Evolutionary conservation across 2,888 invertebrate species (phyloP).

Genomic region (Phyto melanocephala): DNA sequence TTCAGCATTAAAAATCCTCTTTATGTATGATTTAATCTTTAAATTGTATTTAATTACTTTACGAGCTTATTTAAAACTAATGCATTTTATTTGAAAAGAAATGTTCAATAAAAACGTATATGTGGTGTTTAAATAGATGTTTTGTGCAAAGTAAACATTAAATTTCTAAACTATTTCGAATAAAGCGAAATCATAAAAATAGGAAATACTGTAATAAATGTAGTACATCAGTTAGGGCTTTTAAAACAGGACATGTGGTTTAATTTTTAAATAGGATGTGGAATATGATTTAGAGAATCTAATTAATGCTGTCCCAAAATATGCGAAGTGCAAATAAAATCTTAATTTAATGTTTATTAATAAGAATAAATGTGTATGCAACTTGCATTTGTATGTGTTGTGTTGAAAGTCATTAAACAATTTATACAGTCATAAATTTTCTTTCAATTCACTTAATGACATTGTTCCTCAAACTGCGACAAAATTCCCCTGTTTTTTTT

Average conservation of each 20-base stretch:
- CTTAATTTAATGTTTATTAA: slow-evolving; percentile 52
- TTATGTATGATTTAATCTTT: too few relatives aligned
- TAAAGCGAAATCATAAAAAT: background rate
- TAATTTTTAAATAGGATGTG: background rate
- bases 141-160: slow-evolving; percentile 11
- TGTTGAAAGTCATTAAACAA: slow-evolving; percentile 68
- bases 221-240: background rate
- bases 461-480: slow-evolving; percentile 38
- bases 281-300: background rate
- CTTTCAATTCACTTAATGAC: slow-evolving; percentile 74
- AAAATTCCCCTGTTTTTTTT: background rate
- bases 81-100: background rate
- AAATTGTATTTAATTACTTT: background rate
- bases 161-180: background rate
- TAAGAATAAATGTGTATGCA: slow-evolving; percentile 3
- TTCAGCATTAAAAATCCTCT: too few relatives aligned
- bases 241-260: slow-evolving; percentile 23
- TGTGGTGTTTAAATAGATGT: background rate
- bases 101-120: background rate
- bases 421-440: slow-evolving; percentile 69
- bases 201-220: background rate
- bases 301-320: background rate
- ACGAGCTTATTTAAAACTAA: background rate
- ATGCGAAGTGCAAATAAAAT: slow-evolving; percentile 36
- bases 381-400: slow-evolving; percentile 17